Conservation (phyloP, 2,113 vertebrate species). For the Mohoua ochrocephala region DNA sequence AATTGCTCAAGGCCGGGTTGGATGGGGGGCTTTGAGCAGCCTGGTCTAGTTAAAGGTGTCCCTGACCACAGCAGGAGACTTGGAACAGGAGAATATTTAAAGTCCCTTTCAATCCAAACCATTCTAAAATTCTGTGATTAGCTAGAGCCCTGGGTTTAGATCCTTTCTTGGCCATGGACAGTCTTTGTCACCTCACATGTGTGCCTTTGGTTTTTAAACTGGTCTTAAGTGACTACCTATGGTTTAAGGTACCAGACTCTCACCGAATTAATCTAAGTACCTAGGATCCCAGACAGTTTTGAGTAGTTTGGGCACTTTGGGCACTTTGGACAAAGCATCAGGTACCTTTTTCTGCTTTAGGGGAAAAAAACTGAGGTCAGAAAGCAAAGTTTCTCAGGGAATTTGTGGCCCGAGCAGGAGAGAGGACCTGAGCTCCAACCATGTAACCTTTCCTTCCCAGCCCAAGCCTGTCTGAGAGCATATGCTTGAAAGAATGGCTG, state of each 20-base stretch:
- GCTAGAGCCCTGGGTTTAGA: neutral
- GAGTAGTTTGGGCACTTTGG: neutral
- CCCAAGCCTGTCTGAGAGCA: neutral
- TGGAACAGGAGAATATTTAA: neutral
- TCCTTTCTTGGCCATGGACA: neutral
- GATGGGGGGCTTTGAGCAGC: neutral
- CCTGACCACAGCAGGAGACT: neutral
- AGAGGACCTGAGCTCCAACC: neutral
- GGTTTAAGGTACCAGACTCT: neutral
- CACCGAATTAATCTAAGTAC: neutral
- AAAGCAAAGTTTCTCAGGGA: neutral
- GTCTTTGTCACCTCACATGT: rapidly evolving
- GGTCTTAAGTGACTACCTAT: neutral
- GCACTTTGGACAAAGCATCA: neutral
- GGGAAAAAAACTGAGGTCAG: neutral
- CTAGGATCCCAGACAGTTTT: neutral
- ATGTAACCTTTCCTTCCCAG: neutral
- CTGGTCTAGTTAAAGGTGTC: neutral
- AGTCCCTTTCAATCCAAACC: neutral
- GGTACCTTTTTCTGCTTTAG: neutral
- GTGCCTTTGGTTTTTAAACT: neutral
- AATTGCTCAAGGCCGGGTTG: neutral
- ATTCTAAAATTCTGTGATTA: neutral
- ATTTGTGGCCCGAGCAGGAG: neutral
- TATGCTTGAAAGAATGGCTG: neutral